Evolutionary conservation across 1,140 invertebrate genomes (phyloP), one percentile per base, ranked within the genome.

Genomic region (Pseudomyrmex flavicornis): DNA sequence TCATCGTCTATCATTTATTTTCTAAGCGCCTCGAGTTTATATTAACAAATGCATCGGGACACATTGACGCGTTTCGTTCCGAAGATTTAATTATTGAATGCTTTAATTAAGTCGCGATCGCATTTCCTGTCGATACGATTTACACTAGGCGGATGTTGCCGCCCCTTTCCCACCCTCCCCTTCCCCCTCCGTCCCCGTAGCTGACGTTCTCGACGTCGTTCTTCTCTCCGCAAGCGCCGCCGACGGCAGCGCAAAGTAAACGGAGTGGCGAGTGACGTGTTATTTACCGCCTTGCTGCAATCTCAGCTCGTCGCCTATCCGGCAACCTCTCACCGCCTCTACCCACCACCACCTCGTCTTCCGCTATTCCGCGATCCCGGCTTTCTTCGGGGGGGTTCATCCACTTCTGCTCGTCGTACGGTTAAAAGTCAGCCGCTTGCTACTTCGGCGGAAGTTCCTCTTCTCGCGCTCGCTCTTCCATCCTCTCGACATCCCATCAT

Each of bases 211-310:
- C 72, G 35, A 35, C 56, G 20, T 70, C 76, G 61, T 69, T 35
- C 61, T 69, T 56, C 61, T 44, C 35, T 20, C 13, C 44, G 54
- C 61, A 58, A 48, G 73, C 68, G 75, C 86, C 77, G 76, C 79
- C 83, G 58, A 89, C 86, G 82, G 86, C 73, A 76, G 85, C 84
- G 86, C 75, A 93, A 91, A 91, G 90, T 92, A 92, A 92, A 92
- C 91, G 85, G 83, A 92, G 88, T 91, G 88, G 88, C 88, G 90
- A 86, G 86, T 92, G 91, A 92, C 91, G 92, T 92, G 90, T 93
- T 92, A 93, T 93, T 92, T 92, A 92, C 91, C 88, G 89, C 86
- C 90, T 90, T 90, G 88, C 87, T 89, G 90, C 90, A 93, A 93
- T 92, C 91, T 92, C 91, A 88, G 89, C 91, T 91, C 90, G 88